phyloP scores from a whole-genome alignment of 2,113 vertebrate genomes.

The Mola mola region DNA sequence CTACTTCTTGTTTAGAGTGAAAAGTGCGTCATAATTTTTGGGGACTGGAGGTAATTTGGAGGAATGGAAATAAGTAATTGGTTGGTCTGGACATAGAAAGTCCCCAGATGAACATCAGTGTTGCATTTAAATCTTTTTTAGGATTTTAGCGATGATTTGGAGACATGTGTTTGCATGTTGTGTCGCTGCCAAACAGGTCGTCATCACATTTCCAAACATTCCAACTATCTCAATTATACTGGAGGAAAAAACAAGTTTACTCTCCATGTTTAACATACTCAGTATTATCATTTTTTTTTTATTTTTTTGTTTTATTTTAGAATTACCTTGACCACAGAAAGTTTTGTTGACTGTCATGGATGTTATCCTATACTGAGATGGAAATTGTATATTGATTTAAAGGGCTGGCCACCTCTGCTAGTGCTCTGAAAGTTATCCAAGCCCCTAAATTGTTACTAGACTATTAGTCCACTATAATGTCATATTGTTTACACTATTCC shows the following conservation, averaged over 20 bases:
- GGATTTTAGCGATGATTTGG: conserved; percentile 10
- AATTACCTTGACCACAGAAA: conserved; percentile 38
- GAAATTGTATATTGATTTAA: conserved; percentile 31
- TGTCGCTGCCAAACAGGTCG: conserved; percentile 15
- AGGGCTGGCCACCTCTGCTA: conserved; percentile 44
- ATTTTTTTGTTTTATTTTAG: conserved; percentile 2
- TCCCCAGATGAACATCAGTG: conserved; percentile 9
- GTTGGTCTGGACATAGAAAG: conserved; percentile 50
- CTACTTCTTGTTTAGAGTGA: conserved; percentile 2
- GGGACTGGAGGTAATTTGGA: conserved; percentile 8
- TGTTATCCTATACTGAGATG: conserved; percentile 25
- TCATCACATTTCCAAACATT: conserved; percentile 28
- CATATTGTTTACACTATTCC: conserved; percentile 74
- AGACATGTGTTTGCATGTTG: conserved; percentile 27
- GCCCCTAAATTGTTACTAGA: conserved; percentile 59
- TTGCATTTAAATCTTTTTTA: conserved; percentile 14
- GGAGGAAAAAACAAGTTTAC: conserved; percentile 32
- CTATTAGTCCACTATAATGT: conserved; percentile 69
- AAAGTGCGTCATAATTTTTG: conserved; percentile 6
- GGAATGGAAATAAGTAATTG: conserved; percentile 10
- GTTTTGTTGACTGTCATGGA: conserved; percentile 34
- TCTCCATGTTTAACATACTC: conserved; percentile 28
- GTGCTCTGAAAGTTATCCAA: conserved; percentile 36
- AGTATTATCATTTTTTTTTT: conserved; percentile 47
- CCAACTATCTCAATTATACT: conserved; percentile 24